Evolutionary conservation across 1,140 invertebrate species (phyloP).

Genomic region (Saccostrea glomerata): DNA sequence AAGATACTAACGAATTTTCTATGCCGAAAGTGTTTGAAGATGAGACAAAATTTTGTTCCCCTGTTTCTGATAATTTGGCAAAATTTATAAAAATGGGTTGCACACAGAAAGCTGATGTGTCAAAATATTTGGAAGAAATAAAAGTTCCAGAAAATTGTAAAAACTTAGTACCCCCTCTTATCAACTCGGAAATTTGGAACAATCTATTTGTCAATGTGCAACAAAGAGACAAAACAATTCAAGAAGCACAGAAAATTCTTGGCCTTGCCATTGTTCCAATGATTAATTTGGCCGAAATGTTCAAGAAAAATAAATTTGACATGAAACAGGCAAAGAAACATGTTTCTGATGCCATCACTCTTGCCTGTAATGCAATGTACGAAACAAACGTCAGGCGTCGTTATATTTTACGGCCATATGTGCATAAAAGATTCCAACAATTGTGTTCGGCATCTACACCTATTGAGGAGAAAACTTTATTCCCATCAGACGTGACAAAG

Average conservation of each 20-base stretch:
- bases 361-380: background rate
- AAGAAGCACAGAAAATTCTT: background rate
- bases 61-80: conserved; percentile 37
- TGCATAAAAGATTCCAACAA: background rate
- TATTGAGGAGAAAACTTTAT: background rate
- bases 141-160: conserved; percentile 28
- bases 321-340: background rate
- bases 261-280: background rate
- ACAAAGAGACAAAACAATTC: conserved; percentile 9
- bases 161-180: background rate
- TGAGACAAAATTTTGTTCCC: conserved; percentile 16
- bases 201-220: background rate
- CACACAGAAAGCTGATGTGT: conserved; percentile 10
- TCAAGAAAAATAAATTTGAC: background rate
- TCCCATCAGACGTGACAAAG: background rate
- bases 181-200: background rate
- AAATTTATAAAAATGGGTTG: conserved; percentile 45
- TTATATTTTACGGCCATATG: background rate
- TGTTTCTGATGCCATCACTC: background rate
- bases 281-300: background rate
- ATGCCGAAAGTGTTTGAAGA: conserved; percentile 35
- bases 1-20: background rate
- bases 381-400: background rate
- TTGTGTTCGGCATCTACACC: background rate
- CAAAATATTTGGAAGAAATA: conserved; percentile 18